Conservation (phyloP, 2,113 vertebrate genomes). For the Perca fluviatilis region DNA sequence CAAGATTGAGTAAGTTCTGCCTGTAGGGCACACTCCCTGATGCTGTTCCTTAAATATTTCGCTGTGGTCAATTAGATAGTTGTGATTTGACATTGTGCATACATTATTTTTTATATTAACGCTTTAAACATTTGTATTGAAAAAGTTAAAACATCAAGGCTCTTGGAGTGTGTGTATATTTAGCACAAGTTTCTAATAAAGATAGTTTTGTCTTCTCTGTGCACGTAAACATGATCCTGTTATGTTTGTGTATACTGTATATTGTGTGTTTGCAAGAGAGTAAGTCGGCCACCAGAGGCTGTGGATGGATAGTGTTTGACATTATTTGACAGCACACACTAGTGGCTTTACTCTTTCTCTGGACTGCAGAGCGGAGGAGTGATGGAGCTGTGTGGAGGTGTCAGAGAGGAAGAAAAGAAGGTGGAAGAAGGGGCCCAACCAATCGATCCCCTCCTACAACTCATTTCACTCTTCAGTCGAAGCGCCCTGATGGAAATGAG, state of each 20-base stretch:
- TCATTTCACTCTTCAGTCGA: conserved; percentile 94
- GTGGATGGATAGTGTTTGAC: neutral
- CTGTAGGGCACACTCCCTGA: neutral
- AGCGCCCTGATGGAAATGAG: conserved; percentile 90
- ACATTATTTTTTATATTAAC: neutral
- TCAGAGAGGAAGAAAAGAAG: conserved; percentile 82
- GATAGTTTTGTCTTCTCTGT: neutral
- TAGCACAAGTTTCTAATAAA: neutral
- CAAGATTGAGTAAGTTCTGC: neutral
- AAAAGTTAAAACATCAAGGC: neutral
- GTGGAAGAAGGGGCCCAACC: conserved; percentile 84
- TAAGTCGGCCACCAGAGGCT: neutral
- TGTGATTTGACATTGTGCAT: neutral
- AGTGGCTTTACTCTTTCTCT: conserved; percentile 28
- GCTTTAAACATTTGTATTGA: neutral
- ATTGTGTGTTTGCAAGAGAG: neutral
- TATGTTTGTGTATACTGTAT: neutral
- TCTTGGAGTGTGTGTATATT: neutral
- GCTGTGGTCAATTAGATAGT: neutral
- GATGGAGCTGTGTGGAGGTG: conserved; percentile 59
- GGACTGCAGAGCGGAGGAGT: conserved; percentile 65
- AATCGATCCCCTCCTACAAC: conserved; percentile 94
- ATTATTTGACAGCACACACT: conserved; percentile 36
- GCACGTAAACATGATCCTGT: neutral
- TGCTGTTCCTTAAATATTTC: neutral